Evolutionary conservation across 2,888 invertebrate species (phyloP), one percentile per base, ranked within the genome.

Genomic region (Aphodius sticticus): DNA sequence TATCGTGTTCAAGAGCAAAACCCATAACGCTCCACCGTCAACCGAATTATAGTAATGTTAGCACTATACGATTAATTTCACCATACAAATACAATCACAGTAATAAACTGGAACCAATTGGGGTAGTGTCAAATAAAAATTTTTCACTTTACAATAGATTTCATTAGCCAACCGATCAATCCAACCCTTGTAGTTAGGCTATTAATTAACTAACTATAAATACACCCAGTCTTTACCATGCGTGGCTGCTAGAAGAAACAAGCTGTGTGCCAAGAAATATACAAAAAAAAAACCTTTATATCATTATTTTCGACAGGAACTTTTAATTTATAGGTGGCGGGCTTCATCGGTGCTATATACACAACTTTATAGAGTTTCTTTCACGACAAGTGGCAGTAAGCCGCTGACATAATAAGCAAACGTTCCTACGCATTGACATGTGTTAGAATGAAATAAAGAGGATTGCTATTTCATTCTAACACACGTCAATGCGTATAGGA

Each of bases 31-130:
- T 37, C 78, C 53, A 78, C 78, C 78, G 76, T 78, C 53, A 76
- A 76, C 81, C 81, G 85, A 85, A 86, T 84, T 86, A 86, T 84
- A 83, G 83, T 85, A 77, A 16, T 85, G 81, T 82, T 85, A 85
- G 84, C 83, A 85, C 84, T 86, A 85, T 84, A 53, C 53, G 53
- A 53, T 12, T 53, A 53, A 53, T 53, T 53, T 53, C 53, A 53
- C 53, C 85, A 86, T 87, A 87, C 86, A 88, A 88, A 87, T 88
- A 88, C 87, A 88, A 88, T 88, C 88, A 88, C 88, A 88, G 88
- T 86, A 88, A 87, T 84, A 85, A 87, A 88, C 85, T 87, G 87
- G 86, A 88, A 88, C 86, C 86, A 87, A 87, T 72, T 53, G 53
- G 53, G 53, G 53, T 53, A 53, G 53, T 53, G 53, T 53, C 53